Evolutionary conservation across 2,888 invertebrate genomes (phyloP).

Genomic region (Halictus quadricinctus): DNA sequence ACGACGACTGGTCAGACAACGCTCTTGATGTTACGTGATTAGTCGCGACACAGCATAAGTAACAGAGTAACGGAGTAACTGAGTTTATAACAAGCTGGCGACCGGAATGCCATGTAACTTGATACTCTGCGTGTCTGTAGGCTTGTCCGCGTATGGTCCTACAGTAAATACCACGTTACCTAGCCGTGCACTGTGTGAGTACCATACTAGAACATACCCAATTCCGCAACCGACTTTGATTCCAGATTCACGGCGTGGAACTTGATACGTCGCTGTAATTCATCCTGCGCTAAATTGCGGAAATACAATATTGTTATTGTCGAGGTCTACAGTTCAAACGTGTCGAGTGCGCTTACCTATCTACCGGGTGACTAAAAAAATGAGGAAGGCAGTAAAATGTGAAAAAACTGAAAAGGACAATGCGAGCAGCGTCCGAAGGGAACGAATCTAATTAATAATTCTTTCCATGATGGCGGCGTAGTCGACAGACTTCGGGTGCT

Average conservation of each 20-base stretch:
- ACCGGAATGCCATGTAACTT: conserved; percentile 35
- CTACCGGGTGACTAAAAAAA: background rate
- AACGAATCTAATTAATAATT: background rate
- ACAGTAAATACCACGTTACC: conserved; percentile 10
- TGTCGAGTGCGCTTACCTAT: background rate
- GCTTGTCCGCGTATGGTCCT: conserved; percentile 2
- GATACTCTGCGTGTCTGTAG: conserved; percentile 21
- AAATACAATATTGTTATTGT: background rate
- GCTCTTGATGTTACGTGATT: conserved; percentile 14
- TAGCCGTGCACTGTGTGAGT: background rate
- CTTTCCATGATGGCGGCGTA: background rate
- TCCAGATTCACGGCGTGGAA: background rate
- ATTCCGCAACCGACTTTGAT: background rate
- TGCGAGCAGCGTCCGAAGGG: too few relatives aligned
- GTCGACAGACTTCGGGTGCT: background rate
- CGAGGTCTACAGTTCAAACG: background rate
- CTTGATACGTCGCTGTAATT: background rate
- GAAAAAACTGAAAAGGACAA: too few relatives aligned
- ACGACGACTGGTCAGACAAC: conserved; percentile 34
- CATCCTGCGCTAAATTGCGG: background rate
- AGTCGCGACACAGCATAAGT: conserved; percentile 29
- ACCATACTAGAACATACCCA: background rate
- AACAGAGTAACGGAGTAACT: conserved; percentile 32
- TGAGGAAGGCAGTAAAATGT: too few relatives aligned
- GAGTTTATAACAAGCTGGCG: conserved; percentile 42